Conservation (phyloP, 1,140 invertebrate genomes). For the Cephus cinctus region DNA sequence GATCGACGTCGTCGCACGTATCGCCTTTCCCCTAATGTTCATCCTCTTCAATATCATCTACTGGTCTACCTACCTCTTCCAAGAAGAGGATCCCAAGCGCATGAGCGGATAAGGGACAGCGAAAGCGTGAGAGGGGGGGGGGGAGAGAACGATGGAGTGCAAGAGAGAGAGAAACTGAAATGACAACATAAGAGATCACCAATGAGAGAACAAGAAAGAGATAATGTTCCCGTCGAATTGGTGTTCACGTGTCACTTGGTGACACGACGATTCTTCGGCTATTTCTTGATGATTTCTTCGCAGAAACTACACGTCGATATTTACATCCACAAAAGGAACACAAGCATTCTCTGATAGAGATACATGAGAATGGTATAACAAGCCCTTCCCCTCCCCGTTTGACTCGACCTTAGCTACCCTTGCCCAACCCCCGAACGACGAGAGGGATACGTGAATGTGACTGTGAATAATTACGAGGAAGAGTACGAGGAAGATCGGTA, state of each 20-base stretch:
- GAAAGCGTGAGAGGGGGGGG: conserved; percentile 3
- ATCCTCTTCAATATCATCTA: conserved; percentile 92
- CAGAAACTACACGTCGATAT: too few relatives aligned
- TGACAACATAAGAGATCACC: neutral
- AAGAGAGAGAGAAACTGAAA: conserved; percentile 1
- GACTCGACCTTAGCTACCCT: too few relatives aligned
- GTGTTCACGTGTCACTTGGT: too few relatives aligned
- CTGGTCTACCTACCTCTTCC: conserved; percentile 87
- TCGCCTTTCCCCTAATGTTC: conserved; percentile 91
- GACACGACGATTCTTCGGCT: too few relatives aligned
- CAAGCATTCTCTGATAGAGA: too few relatives aligned
- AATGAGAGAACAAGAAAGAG: neutral
- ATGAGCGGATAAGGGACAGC: conserved; percentile 25
- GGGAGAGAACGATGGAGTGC: neutral
- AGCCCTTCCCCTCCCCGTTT: too few relatives aligned
- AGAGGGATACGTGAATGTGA: neutral
- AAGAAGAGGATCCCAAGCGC: conserved; percentile 60
- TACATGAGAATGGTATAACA: too few relatives aligned
- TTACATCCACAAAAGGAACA: too few relatives aligned
- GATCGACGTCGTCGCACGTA: conserved; percentile 91
- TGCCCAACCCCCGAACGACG: too few relatives aligned
- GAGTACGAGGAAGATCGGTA: too few relatives aligned
- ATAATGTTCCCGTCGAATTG: too few relatives aligned
- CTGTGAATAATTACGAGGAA: neutral
- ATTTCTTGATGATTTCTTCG: too few relatives aligned